phyloP scores from a whole-genome alignment of 1,140 invertebrate species.

The Hormaphis cornu region DNA sequence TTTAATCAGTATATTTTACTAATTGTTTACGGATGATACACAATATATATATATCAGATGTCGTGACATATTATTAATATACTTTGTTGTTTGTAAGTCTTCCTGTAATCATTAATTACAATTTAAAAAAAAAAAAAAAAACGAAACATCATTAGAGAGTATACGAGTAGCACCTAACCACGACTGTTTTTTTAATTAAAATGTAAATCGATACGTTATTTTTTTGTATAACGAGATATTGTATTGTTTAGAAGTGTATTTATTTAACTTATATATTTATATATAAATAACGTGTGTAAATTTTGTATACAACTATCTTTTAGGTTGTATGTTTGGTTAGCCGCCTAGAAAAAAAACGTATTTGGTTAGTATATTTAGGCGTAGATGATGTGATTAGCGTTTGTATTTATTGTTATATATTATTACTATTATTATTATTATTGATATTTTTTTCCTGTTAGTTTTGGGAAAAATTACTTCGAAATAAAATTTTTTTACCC shows the following conservation, averaged over 20 bases:
- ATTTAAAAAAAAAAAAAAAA: too few species aligned
- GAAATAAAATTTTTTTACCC: conserved; percentile 17
- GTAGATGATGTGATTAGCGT: conserved; percentile 15
- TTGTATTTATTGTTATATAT: conserved; percentile 15
- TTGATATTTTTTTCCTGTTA: conserved; percentile 2
- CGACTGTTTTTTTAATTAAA: not conserved
- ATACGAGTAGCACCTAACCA: conserved; percentile 32
- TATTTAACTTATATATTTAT: too few species aligned
- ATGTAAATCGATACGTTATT: conserved; percentile 21
- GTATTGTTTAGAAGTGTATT: conserved; percentile 15
- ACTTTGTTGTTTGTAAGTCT: conserved; percentile 19
- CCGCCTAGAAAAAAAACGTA: not conserved
- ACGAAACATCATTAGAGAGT: conserved; percentile 5
- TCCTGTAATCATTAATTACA: conserved; percentile 14
- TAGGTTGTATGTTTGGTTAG: conserved; percentile 11
- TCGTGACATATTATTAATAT: conserved; percentile 9
- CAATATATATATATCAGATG: not conserved
- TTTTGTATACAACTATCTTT: conserved; percentile 16
- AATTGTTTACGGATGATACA: conserved; percentile 12
- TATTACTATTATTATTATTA: conserved; percentile 9
- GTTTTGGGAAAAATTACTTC: conserved; percentile 19
- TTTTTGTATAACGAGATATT: conserved; percentile 17
- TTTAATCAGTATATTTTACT: conserved; percentile 24
- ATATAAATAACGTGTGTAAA: conserved; percentile 11
- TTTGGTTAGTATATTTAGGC: not conserved